Conservation (phyloP, 2,113 vertebrate genomes). For the Oceanites oceanicus region DNA sequence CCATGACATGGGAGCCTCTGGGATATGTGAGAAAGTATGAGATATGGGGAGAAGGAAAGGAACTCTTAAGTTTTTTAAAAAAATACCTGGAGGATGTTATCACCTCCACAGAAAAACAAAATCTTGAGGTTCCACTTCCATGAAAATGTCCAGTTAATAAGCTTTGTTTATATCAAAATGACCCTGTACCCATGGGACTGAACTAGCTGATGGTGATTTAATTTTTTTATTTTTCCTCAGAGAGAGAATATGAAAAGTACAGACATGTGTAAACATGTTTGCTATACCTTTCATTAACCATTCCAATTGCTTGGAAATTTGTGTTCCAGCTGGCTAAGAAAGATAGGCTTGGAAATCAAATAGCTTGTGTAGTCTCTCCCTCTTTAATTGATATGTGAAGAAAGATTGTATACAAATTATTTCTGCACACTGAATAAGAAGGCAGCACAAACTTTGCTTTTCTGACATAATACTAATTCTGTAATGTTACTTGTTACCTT, state of each 20-base stretch:
- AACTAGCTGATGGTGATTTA: not conserved
- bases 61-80: not conserved
- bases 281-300: not conserved
- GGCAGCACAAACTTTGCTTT: not conserved
- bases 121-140: not conserved
- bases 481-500: not conserved
- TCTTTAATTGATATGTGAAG: conserved; percentile 32
- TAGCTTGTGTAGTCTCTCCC: not conserved
- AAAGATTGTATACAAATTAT: not conserved
- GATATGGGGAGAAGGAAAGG: not conserved
- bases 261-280: not conserved
- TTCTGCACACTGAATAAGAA: not conserved
- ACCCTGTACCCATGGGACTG: not conserved
- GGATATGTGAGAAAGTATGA: not conserved
- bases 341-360: not conserved
- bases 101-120: not conserved
- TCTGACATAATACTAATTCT: not conserved
- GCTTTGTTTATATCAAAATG: not conserved
- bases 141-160: not conserved
- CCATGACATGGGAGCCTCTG: not conserved
- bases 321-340: conserved; percentile 17
- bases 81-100: not conserved
- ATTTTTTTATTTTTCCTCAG: not conserved
- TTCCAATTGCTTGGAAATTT: not conserved
- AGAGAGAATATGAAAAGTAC: not conserved